phyloP scores from a whole-genome alignment of 2,113 vertebrate species.

The Paraplagusia blochii region DNA sequence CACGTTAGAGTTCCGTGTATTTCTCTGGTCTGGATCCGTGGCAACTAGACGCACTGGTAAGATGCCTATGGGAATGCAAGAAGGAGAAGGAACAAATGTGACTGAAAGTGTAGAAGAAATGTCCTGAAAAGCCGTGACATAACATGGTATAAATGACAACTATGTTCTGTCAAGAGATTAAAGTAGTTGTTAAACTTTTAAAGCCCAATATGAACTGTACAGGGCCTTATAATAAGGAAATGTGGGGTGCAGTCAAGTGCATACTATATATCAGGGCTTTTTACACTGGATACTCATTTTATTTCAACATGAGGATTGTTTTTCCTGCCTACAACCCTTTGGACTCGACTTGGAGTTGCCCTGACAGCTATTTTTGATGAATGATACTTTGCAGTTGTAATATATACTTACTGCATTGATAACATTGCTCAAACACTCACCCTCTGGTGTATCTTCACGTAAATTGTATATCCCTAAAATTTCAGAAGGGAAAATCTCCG shows the following conservation, averaged over 20 bases:
- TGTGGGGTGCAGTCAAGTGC: too few species aligned
- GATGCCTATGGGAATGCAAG: conserved; percentile 26
- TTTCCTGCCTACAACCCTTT: too few species aligned
- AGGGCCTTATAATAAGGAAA: too few species aligned
- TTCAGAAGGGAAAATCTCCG: conserved; percentile 36
- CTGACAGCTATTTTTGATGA: neutral
- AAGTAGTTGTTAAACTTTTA: too few species aligned
- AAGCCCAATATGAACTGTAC: too few species aligned
- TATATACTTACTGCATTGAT: neutral
- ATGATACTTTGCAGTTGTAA: neutral
- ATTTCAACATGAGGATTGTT: too few species aligned
- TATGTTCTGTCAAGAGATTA: too few species aligned
- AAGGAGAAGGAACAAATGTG: neutral
- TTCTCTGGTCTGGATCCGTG: conserved; percentile 33
- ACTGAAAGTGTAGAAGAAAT: neutral
- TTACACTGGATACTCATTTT: too few species aligned
- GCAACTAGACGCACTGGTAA: conserved; percentile 28
- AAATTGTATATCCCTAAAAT: conserved; percentile 24
- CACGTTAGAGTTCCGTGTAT: conserved; percentile 73
- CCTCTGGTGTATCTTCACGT: conserved; percentile 49
- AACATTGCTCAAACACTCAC: conserved; percentile 34
- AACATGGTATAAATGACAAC: too few species aligned
- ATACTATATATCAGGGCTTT: too few species aligned
- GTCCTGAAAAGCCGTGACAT: too few species aligned
- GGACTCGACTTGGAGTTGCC: too few species aligned